Percentiles rank a stretch among this genome's conserved stretches.
phyloP scores from a whole-genome alignment of 1,140 invertebrate species.

The Procambarus clarkii region DNA sequence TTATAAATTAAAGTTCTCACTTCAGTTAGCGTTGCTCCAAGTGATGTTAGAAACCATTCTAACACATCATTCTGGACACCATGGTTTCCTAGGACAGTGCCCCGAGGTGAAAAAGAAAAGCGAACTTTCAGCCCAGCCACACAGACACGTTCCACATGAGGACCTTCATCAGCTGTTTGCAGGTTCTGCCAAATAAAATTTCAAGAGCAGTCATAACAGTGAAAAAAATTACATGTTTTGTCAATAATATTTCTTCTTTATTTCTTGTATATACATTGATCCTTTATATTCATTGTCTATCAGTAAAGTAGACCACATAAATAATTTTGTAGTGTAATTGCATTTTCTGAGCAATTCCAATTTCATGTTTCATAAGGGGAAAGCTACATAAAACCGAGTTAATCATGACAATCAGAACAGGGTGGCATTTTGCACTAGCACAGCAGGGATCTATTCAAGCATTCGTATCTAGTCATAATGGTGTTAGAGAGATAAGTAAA shows the following conservation, averaged over 20 bases:
- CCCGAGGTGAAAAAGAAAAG: constrained; percentile 64
- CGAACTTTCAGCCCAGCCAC: constrained; percentile 55
- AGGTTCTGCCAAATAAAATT: not conserved
- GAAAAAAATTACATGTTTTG: not conserved
- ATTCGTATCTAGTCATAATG: too few relatives aligned
- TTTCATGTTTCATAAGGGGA: too few relatives aligned
- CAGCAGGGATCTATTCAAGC: too few relatives aligned
- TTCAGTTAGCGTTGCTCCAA: constrained; percentile 60
- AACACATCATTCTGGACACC: constrained; percentile 45
- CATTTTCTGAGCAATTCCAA: too few relatives aligned
- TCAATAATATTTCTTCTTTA: not conserved
- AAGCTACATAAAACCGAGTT: too few relatives aligned
- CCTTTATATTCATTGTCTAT: not conserved
- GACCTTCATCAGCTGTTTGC: constrained; percentile 27
- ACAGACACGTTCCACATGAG: constrained; percentile 59
- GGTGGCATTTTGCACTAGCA: too few relatives aligned
- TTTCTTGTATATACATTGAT: not conserved
- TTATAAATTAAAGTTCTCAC: not conserved
- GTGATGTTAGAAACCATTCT: constrained; percentile 63
- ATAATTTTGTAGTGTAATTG: not conserved
- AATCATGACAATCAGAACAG: too few relatives aligned
- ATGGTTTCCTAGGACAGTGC: constrained; percentile 37
- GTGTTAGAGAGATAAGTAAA: too few relatives aligned
- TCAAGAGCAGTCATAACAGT: not conserved
- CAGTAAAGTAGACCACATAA: not conserved